These are phyloP conservation scores for Odontocolon sp. DNA, from an alignment of 2,888 invertebrate genomes.

Conservation along the genomic window DNA sequence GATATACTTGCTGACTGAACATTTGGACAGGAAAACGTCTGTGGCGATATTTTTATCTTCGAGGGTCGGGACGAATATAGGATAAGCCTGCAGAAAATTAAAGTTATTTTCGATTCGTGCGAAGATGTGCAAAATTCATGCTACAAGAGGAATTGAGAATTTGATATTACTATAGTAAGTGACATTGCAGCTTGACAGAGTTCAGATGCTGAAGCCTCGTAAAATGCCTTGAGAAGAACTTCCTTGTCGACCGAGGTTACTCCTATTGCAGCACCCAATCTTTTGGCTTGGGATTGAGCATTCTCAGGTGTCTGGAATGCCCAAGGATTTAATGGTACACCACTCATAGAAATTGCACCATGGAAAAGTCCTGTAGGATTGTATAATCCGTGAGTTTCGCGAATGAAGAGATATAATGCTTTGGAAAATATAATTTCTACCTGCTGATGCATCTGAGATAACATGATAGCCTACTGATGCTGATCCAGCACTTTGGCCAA, in stretches of 20 bases:
- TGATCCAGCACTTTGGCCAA: conserved; percentile 83
- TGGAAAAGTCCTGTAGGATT: conserved; percentile 81
- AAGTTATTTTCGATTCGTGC: background rate
- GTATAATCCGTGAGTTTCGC: no score
- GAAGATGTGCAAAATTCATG: background rate
- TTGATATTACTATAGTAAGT: conserved; percentile 50
- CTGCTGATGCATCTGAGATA: conserved; percentile 63
- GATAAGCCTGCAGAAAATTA: conserved; percentile 17
- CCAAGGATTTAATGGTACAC: conserved; percentile 81
- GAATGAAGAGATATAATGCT: no score
- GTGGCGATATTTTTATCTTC: conserved; percentile 80
- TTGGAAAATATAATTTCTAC: conserved; percentile 48
- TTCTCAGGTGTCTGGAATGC: conserved; percentile 68
- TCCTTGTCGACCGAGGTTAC: conserved; percentile 64
- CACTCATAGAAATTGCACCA: conserved; percentile 83
- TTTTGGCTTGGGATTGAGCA: conserved; percentile 70
- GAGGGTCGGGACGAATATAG: conserved; percentile 82
- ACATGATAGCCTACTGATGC: conserved; percentile 66
- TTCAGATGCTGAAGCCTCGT: conserved; percentile 76
- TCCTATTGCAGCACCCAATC: conserved; percentile 78
- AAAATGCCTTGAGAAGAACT: conserved; percentile 78
- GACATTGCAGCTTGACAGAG: conserved; percentile 72
- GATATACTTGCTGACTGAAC: conserved; percentile 79
- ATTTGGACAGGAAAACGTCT: conserved; percentile 81
- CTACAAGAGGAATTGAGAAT: background rate